Base-by-base conservation (phyloP, 2,797 vertebrate species). In the Rachycentron canadum region DNA sequence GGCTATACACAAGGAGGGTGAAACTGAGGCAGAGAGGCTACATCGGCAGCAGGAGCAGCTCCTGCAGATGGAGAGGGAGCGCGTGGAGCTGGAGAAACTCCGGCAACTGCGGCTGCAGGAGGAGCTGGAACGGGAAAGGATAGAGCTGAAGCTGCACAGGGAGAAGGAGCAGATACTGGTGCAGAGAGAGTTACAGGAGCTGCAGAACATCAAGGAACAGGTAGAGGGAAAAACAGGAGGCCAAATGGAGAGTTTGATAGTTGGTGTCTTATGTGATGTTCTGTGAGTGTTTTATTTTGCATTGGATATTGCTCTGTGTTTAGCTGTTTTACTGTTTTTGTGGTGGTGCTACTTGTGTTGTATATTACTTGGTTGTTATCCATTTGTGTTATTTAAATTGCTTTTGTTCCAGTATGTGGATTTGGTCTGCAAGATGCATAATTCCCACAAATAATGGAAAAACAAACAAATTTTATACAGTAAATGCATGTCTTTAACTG, bases 131-230 rank as follows among this genome's bases (percentile, higher is more conserved):
- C 92, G 97, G 49, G 98, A 99, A 80, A 95, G 98, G 0, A 93
- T 95, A 0, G 98, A 99, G 88, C 91, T 99, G 71, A 98, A 99
- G 87, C 83, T 97, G 25, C 97, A 99, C 84, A 93, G 98, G 5
- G 98, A 99, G 81, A 99, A 99, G 78, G 98, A 99, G 87, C 97
- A 99, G 91, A 93, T 99, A 56, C 92, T 99, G 81, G 98, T 99
- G 88, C 97, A 99, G 75, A 95, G 97, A 84, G 98, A 99, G 90
- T 94, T 99, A 86, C 97, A 98, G 82, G 98, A 99, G 88, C 92
- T 99, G 82, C 98, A 99, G 86, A 98, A 88, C 89, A 99, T 99
- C 90, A 99, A 99, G 94, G 98, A 99, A 57, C 98, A 99, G 43
- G 94, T 94, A 94, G 90, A 93, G 77, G 83, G 73, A 85, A 57